Evolutionary conservation across 2,797 vertebrate genomes (phyloP).

Genomic region (Eleutherodactylus coqui): DNA sequence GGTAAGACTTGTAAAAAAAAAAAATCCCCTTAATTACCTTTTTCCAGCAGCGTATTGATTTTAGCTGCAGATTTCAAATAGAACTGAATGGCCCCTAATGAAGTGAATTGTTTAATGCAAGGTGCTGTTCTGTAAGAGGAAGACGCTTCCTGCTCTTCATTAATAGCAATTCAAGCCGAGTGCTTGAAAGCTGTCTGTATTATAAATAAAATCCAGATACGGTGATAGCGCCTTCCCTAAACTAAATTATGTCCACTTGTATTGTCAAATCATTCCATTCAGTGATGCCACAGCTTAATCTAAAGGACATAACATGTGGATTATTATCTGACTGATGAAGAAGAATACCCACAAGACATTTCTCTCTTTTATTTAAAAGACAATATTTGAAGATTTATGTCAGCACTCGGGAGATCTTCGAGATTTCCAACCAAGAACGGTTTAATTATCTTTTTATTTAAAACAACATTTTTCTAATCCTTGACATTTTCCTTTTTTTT

Average conservation of each 20-base stretch:
- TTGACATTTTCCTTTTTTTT: conserved; percentile 56
- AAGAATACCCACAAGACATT: conserved; percentile 46
- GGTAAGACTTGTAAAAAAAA: conserved; percentile 33
- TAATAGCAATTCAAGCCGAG: conserved; percentile 58
- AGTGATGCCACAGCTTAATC: conserved; percentile 70
- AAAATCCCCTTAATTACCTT: conserved; percentile 53
- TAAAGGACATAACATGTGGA: conserved; percentile 69
- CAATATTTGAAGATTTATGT: conserved; percentile 68
- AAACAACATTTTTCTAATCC: conserved; percentile 62
- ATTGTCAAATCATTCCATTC: conserved; percentile 71
- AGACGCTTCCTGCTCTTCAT: conserved; percentile 51
- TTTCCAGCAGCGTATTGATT: conserved; percentile 54
- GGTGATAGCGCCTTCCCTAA: conserved; percentile 66
- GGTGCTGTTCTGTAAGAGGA: conserved; percentile 43
- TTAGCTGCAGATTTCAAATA: conserved; percentile 53
- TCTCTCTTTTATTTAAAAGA: conserved; percentile 66
- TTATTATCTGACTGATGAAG: conserved; percentile 64
- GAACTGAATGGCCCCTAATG: conserved; percentile 60
- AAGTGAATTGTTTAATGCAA: conserved; percentile 60
- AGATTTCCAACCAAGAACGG: neutral
- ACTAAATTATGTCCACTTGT: conserved; percentile 73
- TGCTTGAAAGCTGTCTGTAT: conserved; percentile 57
- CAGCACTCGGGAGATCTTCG: conserved; percentile 43
- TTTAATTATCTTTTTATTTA: conserved; percentile 56
- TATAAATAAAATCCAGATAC: conserved; percentile 67